Evolutionary conservation across 2,888 invertebrate genomes (phyloP).

Genomic region (Drosophila limbata): DNA sequence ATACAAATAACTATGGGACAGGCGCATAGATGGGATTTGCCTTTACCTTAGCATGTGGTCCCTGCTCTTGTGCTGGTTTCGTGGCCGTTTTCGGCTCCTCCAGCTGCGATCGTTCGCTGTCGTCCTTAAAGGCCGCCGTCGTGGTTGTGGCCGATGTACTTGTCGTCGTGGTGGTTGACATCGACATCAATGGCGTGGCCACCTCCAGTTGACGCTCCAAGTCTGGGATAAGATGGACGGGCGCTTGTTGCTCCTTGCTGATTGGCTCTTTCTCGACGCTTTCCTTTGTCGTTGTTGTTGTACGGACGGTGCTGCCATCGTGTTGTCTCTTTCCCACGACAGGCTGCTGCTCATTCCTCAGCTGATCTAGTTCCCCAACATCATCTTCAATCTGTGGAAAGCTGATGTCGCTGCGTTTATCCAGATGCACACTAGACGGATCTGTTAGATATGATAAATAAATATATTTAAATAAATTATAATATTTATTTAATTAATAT

Average conservation of each 20-base stretch:
- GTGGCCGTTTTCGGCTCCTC: slow-evolving; percentile 68
- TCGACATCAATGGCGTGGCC: slow-evolving; percentile 76
- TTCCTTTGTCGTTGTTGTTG: slow-evolving; percentile 65
- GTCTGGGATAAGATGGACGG: slow-evolving; percentile 67
- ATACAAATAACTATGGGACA: slow-evolving; percentile 32
- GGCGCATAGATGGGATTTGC: slow-evolving; percentile 5
- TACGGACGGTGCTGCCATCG: slow-evolving; percentile 57
- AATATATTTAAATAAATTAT: not conserved
- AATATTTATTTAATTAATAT: not conserved
- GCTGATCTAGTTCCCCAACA: slow-evolving; percentile 86
- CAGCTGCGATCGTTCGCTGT: slow-evolving; percentile 64
- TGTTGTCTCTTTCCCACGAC: slow-evolving; percentile 54
- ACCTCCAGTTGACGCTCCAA: slow-evolving; percentile 83
- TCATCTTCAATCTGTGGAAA: slow-evolving; percentile 86
- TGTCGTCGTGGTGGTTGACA: slow-evolving; percentile 67
- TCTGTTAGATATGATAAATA: too few species aligned
- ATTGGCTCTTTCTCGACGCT: slow-evolving; percentile 63
- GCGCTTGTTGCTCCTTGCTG: slow-evolving; percentile 25
- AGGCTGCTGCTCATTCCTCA: slow-evolving; percentile 47
- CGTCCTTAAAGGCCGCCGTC: slow-evolving; percentile 72
- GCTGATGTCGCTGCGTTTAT: slow-evolving; percentile 42
- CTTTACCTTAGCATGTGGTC: slow-evolving; percentile 68
- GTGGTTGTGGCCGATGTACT: slow-evolving; percentile 70
- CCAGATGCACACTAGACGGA: slow-evolving; percentile 24
- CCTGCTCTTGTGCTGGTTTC: slow-evolving; percentile 57